phyloP scores from a whole-genome alignment of 2,888 invertebrate genomes.

The Acleris literana region DNA sequence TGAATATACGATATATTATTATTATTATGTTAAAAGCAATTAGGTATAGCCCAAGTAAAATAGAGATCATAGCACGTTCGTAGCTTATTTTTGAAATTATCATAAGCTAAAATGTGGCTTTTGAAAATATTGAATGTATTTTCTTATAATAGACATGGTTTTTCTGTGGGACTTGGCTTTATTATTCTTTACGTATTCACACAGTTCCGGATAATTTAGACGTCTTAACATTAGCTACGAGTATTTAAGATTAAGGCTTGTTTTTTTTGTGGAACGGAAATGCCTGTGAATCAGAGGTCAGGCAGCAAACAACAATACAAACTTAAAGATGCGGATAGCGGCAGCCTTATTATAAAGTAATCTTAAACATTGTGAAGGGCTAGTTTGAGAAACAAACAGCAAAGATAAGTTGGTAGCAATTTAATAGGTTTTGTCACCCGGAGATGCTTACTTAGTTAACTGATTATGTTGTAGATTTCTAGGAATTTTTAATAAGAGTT shows the following conservation, averaged over 20 bases:
- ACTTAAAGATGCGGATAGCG: conserved; percentile 1
- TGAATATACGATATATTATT: too few relatives aligned
- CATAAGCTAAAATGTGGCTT: too few relatives aligned
- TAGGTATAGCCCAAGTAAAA: too few relatives aligned
- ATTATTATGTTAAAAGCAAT: too few relatives aligned
- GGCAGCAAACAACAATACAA: background rate
- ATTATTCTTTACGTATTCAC: background rate
- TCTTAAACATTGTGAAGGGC: too few relatives aligned
- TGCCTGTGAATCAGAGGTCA: conserved; percentile 19
- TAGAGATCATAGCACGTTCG: too few relatives aligned
- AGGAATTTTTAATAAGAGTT: background rate
- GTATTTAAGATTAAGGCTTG: conserved; percentile 16
- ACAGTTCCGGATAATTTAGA: conserved; percentile 6
- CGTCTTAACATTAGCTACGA: conserved; percentile 10
- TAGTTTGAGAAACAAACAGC: background rate
- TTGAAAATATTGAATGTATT: too few relatives aligned
- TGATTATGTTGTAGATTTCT: background rate
- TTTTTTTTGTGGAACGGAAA: conserved; percentile 33
- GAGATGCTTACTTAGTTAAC: background rate
- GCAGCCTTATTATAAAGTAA: background rate
- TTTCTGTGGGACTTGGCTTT: background rate
- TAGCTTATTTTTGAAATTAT: too few relatives aligned
- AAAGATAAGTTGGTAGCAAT: background rate
- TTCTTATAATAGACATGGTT: too few relatives aligned
- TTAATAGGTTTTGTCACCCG: conserved; percentile 1